Evolutionary conservation across 2,797 vertebrate genomes (phyloP).

Genomic region (Danio aesculapii): DNA sequence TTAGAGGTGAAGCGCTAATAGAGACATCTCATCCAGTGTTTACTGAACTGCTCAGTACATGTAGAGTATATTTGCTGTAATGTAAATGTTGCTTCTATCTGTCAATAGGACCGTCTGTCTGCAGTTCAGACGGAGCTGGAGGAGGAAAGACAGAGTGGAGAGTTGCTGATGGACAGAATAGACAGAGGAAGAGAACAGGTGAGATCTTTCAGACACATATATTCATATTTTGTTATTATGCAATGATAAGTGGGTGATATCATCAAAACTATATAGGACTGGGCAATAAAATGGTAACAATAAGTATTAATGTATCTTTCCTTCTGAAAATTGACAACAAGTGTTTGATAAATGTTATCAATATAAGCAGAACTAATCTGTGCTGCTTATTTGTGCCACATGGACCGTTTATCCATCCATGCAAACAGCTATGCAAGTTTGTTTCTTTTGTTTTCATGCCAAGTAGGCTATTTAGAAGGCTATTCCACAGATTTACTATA

Average conservation of each 20-base stretch:
- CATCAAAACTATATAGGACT: neutral
- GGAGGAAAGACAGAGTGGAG: conserved; percentile 92
- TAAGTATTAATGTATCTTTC: no score
- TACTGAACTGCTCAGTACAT: neutral
- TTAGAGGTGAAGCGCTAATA: conserved; percentile 83
- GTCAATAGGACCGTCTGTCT: conserved; percentile 85
- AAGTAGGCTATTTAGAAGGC: no score
- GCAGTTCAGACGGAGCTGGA: conserved; percentile 92
- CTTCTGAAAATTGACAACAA: no score
- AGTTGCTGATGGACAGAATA: conserved; percentile 91
- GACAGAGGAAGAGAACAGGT: conserved; percentile 93
- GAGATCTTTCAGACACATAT: conserved; percentile 44
- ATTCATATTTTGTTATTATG: neutral
- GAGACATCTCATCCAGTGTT: neutral
- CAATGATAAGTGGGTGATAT: neutral
- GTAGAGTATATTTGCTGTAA: neutral
- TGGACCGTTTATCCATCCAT: no score
- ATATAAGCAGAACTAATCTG: no score
- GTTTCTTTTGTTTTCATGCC: no score
- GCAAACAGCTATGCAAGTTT: no score
- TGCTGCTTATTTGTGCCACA: no score
- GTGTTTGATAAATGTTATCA: no score
- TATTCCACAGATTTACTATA: no score
- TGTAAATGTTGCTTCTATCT: neutral
- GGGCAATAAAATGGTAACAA: no score